Conservation (phyloP, 2,888 invertebrate species). For the Rhimphoctona megacephalus region DNA sequence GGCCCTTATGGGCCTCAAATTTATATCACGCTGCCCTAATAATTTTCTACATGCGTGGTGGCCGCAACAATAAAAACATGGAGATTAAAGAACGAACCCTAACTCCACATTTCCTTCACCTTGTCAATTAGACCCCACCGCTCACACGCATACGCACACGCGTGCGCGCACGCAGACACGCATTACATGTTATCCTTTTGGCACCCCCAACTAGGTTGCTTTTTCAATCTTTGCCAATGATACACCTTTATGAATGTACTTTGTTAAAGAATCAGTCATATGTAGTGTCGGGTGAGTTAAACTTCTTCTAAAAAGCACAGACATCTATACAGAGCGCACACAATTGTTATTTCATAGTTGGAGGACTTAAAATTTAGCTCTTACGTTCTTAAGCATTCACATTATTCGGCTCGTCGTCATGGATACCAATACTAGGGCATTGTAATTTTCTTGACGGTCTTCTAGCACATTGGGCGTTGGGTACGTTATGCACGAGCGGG, state of each 20-base stretch:
- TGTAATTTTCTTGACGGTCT: background rate
- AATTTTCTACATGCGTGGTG: too few species aligned
- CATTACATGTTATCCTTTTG: constrained; percentile 39
- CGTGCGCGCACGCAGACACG: background rate
- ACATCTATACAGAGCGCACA: background rate
- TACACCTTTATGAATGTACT: too few species aligned
- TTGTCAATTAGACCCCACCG: constrained; percentile 44
- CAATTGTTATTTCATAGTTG: background rate
- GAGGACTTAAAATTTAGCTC: background rate
- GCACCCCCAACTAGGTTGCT: background rate
- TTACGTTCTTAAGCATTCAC: background rate
- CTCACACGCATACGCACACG: constrained; percentile 33
- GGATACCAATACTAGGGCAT: background rate
- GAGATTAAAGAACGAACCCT: constrained; percentile 73
- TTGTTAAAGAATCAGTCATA: too few species aligned
- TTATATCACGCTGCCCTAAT: too few species aligned
- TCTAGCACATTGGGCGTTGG: background rate
- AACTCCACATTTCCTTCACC: constrained; percentile 69
- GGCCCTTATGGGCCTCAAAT: too few species aligned
- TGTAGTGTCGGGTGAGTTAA: too few species aligned
- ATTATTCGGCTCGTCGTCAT: background rate
- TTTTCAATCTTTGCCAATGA: too few species aligned
- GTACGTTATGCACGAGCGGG: background rate
- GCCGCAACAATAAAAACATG: constrained; percentile 50
- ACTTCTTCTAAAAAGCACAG: too few species aligned